phyloP scores from a whole-genome alignment of 2,113 vertebrate species.

The Corythoichthys intestinalis region DNA sequence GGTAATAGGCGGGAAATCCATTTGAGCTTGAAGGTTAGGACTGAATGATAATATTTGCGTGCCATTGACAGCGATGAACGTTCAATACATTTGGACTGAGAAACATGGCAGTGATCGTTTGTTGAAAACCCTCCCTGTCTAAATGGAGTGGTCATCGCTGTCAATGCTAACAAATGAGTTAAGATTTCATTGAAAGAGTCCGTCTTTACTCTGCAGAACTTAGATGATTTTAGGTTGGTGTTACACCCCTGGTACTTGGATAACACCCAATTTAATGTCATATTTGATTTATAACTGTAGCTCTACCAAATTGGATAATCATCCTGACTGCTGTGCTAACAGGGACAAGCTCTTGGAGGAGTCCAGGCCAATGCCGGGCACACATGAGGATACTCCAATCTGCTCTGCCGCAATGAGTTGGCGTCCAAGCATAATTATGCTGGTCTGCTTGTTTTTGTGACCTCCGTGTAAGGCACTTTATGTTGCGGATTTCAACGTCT shows the following conservation, averaged over 20 bases:
- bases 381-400: constrained; percentile 11
- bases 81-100: too few relatives aligned
- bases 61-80: too few relatives aligned
- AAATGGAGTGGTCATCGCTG: too few relatives aligned
- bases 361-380: constrained; percentile 37
- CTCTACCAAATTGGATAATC: constrained; percentile 2
- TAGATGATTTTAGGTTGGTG: not conserved
- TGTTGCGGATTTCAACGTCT: constrained; percentile 46
- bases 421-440: constrained; percentile 47
- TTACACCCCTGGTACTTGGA: not conserved
- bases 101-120: too few relatives aligned
- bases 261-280: not conserved
- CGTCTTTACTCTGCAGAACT: not conserved
- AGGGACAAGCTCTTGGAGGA: constrained; percentile 42
- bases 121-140: too few relatives aligned
- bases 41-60: too few relatives aligned
- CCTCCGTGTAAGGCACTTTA: constrained; percentile 45
- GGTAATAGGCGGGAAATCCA: too few relatives aligned
- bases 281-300: not conserved
- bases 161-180: too few relatives aligned
- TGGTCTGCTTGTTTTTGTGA: constrained; percentile 61
- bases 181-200: not conserved
- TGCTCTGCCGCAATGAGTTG: constrained; percentile 24
- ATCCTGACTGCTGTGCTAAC: constrained; percentile 54
- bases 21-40: too few relatives aligned